These are phyloP conservation scores for Muscicapa comitata DNA, from an alignment of 2,797 vertebrate species.

Conservation along the genomic window DNA sequence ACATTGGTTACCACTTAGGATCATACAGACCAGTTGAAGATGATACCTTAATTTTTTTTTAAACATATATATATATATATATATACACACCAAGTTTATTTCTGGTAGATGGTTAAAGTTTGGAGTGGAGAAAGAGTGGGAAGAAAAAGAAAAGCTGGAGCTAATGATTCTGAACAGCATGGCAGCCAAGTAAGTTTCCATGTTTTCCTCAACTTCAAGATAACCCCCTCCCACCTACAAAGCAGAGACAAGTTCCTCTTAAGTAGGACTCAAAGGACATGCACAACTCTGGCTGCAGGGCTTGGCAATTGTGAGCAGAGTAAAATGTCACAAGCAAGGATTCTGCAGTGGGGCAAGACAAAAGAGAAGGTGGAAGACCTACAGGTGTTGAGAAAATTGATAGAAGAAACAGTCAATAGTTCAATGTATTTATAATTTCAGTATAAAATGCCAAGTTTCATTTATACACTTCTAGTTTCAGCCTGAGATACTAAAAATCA, in stretches of 20 bases:
- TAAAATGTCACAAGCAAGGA: background rate
- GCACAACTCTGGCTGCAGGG: background rate
- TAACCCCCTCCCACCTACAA: background rate
- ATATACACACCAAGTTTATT: background rate
- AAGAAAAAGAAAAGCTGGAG: background rate
- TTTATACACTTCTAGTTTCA: background rate
- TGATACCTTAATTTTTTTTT: background rate
- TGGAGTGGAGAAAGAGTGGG: background rate
- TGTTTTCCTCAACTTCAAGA: background rate
- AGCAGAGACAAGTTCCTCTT: background rate
- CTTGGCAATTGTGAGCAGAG: background rate
- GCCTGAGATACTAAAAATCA: background rate
- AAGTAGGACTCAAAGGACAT: background rate
- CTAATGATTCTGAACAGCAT: background rate
- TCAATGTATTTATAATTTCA: background rate
- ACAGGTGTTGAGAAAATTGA: background rate
- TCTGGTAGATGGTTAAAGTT: background rate
- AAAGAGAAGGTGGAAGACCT: background rate
- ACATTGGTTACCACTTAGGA: background rate
- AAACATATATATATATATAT: too few relatives aligned
- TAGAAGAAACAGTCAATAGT: background rate
- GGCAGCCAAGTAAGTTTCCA: background rate
- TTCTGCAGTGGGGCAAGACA: background rate
- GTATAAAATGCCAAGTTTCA: background rate
- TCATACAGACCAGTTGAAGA: background rate